Base-by-base conservation (phyloP, 2,888 invertebrate species). In the Beris morrisii region DNA sequence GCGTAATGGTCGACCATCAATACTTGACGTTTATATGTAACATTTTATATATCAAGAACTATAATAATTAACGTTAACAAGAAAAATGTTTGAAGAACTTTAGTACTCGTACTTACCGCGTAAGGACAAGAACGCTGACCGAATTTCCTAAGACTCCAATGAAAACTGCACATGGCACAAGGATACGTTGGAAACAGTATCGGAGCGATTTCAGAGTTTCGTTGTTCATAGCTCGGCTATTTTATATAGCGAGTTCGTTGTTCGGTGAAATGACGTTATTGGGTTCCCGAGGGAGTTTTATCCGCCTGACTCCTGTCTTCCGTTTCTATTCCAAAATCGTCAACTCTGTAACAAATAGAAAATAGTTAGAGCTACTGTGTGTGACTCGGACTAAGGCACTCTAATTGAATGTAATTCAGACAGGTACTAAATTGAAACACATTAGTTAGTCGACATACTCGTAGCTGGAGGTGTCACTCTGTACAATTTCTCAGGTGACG, bases 141-240 rank as follows among this genome's bases (percentile, higher is more conserved):
- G 82, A 81, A 76, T 91, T 91, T 58, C 90, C 90, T 64, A 88
- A 79, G 66, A 89, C 83, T 68, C 91, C 91, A 67, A 90, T 82
- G 69, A 85, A 81, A 69, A 87, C 85, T 71, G 88, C 82, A 70
- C 86, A 81, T 61, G 88, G 88, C 67, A 87, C 85, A 66, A 88
- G 78, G 45, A 88, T 84, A 71, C 84, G 81, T 77, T 87, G 87
- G 67, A 87, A 79, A 82, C 83, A 84, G 73, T 84, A 84, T 66
- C 84, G 74, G 70, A 83, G 79, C 55, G 71, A 70, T 12, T 70
- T 69, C 6, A 76, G 72, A 12, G 71, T 64, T 30, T 75, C 72
- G 48, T 69, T 67, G 13, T 69, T 69, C 67, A 69, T 68, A 32
- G 45, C 52, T 65, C 31, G 43, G 61, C 11, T 12, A 38, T 38